phyloP scores from a whole-genome alignment of 2,113 vertebrate species.

The Plectropomus leopardus region DNA sequence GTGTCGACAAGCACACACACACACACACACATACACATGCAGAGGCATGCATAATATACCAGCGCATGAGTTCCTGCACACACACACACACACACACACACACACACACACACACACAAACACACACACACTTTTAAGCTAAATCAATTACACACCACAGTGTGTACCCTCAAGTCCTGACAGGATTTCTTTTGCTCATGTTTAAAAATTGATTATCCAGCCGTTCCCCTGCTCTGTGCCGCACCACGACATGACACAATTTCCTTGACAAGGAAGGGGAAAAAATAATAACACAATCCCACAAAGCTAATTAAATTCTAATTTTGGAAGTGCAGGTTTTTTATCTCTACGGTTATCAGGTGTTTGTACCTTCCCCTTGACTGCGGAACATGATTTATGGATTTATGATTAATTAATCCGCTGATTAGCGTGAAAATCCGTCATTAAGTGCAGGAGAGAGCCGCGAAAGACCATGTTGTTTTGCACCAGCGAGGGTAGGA shows the following conservation, averaged over 20 bases:
- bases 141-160: conserved; percentile 71
- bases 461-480: conserved; percentile 12
- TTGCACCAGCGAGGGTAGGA: conserved; percentile 1
- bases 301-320: conserved; percentile 66
- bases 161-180: conserved; percentile 64
- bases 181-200: conserved; percentile 62
- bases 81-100: conserved; percentile 7
- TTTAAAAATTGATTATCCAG: conserved; percentile 73
- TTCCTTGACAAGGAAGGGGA: conserved; percentile 35
- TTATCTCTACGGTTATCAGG: conserved; percentile 63
- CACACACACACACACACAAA: neutral
- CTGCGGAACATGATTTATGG: conserved; percentile 58
- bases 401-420: conserved; percentile 63
- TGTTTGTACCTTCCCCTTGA: conserved; percentile 46
- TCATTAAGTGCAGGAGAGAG: conserved; percentile 31
- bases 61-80: conserved; percentile 11
- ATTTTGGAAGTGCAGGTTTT: conserved; percentile 52
- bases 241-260: conserved; percentile 44
- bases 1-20: conserved; percentile 21
- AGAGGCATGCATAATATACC: conserved; percentile 52
- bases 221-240: conserved; percentile 27
- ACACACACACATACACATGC: conserved; percentile 37
- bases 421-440: conserved; percentile 59
- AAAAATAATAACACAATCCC: conserved; percentile 42
- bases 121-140: conserved; percentile 35